Conservation (phyloP, 2,888 invertebrate species). For the Tanytarsus gracilentus region DNA sequence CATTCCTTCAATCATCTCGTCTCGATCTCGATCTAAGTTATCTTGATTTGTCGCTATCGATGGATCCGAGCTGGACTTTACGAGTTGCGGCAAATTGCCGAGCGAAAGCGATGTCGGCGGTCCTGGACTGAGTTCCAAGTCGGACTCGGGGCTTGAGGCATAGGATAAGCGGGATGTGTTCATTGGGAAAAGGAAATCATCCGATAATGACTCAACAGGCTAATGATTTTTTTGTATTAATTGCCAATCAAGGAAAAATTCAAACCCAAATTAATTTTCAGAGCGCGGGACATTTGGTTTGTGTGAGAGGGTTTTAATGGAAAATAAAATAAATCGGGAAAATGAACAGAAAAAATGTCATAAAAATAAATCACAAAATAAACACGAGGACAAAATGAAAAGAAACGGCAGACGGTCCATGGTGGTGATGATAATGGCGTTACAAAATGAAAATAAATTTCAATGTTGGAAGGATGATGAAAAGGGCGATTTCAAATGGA, state of each 20-base stretch:
- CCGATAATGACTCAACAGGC: conserved; percentile 94
- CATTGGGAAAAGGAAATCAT: conserved; percentile 99
- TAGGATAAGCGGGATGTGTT: conserved; percentile 81
- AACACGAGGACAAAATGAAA: no score
- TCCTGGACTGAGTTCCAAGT: conserved; percentile 77
- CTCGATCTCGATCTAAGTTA: conserved; percentile 60
- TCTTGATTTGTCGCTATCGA: conserved; percentile 90
- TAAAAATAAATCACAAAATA: no score
- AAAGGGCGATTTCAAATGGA: conserved; percentile 31
- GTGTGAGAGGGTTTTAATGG: background rate
- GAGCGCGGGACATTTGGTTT: background rate
- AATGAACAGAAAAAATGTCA: no score
- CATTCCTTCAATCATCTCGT: conserved; percentile 51
- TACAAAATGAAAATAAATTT: background rate
- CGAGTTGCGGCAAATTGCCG: conserved; percentile 52
- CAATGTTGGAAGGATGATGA: background rate
- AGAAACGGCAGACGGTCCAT: no score
- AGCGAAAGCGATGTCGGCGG: conserved; percentile 50
- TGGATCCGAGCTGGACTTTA: conserved; percentile 86
- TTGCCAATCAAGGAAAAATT: background rate
- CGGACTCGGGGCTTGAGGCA: conserved; percentile 93
- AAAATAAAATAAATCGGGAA: background rate
- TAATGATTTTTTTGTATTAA: conserved; percentile 42
- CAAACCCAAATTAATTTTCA: background rate
- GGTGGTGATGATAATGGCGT: background rate